Conservation (phyloP, 2,797 vertebrate species). For the Alectoris magna region DNA sequence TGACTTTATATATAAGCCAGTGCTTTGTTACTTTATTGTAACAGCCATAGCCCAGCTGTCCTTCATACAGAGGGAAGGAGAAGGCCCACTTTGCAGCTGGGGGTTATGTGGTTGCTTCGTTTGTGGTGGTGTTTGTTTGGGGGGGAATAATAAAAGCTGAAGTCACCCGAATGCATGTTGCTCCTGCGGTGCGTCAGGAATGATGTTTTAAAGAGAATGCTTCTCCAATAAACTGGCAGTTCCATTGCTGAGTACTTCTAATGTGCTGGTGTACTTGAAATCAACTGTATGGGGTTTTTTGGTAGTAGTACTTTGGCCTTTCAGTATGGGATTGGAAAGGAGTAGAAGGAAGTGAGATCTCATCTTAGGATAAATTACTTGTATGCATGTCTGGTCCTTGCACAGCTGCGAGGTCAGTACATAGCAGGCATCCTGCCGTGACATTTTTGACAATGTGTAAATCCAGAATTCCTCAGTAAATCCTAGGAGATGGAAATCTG, state of each 20-base stretch:
- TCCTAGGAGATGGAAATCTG: not conserved
- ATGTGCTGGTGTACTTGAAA: not conserved
- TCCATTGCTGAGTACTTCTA: not conserved
- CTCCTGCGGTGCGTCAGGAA: not conserved
- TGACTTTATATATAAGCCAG: constrained; percentile 42
- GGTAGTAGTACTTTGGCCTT: not conserved
- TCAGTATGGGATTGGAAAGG: not conserved
- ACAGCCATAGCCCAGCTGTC: constrained; percentile 7
- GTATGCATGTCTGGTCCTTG: constrained; percentile 31
- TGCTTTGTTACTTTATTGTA: constrained; percentile 44
- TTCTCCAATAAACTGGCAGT: not conserved
- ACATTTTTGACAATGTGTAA: not conserved
- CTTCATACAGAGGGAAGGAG: not conserved
- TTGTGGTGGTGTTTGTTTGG: no score
- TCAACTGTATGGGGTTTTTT: not conserved
- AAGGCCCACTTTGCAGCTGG: constrained; percentile 10
- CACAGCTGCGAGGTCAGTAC: not conserved
- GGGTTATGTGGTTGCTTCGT: not conserved
- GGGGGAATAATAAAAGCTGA: not conserved
- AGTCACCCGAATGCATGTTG: not conserved
- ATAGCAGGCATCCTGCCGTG: not conserved
- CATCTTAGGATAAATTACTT: not conserved
- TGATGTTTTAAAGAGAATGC: not conserved
- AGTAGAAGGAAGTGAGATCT: not conserved
- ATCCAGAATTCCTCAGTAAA: constrained; percentile 6